phyloP scores from a whole-genome alignment of 2,797 vertebrate species.

The Oceanodroma leucorhoa region DNA sequence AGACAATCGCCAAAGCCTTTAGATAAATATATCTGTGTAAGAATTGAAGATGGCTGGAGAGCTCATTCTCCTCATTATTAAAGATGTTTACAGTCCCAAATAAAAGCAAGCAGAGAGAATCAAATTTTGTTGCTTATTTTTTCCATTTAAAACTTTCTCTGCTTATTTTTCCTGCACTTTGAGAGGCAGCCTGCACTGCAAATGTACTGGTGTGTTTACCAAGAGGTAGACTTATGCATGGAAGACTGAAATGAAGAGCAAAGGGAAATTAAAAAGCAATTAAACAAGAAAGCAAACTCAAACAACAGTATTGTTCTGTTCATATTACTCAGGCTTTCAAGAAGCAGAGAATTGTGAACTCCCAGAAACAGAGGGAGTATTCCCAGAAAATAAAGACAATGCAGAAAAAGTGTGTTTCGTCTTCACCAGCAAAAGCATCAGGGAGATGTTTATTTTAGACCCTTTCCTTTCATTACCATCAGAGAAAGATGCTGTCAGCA shows the following conservation, averaged over 20 bases:
- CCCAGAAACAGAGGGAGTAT: neutral
- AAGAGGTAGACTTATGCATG: neutral
- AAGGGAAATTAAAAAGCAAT: neutral
- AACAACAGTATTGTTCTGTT: neutral
- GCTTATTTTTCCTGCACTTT: constrained; percentile 9
- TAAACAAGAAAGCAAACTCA: neutral
- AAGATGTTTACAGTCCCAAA: neutral
- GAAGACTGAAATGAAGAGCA: neutral
- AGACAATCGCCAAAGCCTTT: neutral
- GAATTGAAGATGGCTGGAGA: neutral
- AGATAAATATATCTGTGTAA: neutral
- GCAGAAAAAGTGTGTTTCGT: neutral
- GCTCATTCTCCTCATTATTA: neutral
- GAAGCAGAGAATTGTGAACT: neutral
- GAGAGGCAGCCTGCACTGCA: neutral
- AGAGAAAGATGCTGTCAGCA: neutral
- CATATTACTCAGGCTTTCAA: neutral
- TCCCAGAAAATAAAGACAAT: neutral
- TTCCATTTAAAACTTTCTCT: neutral
- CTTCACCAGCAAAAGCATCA: neutral
- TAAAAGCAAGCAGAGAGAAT: neutral
- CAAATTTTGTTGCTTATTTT: neutral
- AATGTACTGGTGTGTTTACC: neutral
- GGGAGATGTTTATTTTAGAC: neutral
- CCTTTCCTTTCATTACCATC: neutral